Evolutionary conservation across 1,140 invertebrate genomes (phyloP).

Genomic region (Heliconius congener): DNA sequence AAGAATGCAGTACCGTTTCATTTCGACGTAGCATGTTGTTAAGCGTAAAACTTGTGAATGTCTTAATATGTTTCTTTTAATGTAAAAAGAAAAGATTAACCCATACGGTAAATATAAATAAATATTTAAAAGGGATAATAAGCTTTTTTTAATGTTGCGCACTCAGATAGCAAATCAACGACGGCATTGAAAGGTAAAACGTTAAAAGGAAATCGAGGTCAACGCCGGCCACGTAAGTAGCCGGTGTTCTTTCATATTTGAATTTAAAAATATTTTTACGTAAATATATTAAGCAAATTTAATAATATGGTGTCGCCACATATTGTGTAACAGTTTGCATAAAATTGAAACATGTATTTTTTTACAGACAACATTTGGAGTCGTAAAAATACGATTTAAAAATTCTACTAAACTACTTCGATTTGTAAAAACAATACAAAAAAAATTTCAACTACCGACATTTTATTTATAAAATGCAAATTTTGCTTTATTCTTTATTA

Average conservation of each 20-base stretch:
- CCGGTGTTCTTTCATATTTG: constrained; percentile 63
- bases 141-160: constrained; percentile 41
- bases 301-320: constrained; percentile 6
- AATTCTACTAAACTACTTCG: background rate
- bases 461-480: background rate
- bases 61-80: constrained; percentile 8
- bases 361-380: background rate
- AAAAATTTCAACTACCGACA: background rate
- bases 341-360: constrained; percentile 9
- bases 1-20: constrained; percentile 74
- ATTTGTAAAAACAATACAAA: background rate
- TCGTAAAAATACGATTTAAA: background rate
- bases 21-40: constrained; percentile 52
- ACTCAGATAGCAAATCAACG: constrained; percentile 50
- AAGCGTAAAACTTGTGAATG: constrained; percentile 20
- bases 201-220: constrained; percentile 81
- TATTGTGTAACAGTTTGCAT: background rate
- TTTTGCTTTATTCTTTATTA: background rate
- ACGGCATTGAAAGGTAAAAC: constrained; percentile 79
- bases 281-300: constrained; percentile 39
- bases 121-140: background rate
- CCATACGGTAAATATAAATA: constrained; percentile 2
- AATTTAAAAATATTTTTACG: constrained; percentile 44
- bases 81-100: background rate
- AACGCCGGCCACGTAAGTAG: constrained; percentile 72